Percentiles rank a stretch among this genome's conserved stretches.
Evolutionary conservation across 2,797 vertebrate species (phyloP).

Genomic region (Typhlichthys eigenmanni): DNA sequence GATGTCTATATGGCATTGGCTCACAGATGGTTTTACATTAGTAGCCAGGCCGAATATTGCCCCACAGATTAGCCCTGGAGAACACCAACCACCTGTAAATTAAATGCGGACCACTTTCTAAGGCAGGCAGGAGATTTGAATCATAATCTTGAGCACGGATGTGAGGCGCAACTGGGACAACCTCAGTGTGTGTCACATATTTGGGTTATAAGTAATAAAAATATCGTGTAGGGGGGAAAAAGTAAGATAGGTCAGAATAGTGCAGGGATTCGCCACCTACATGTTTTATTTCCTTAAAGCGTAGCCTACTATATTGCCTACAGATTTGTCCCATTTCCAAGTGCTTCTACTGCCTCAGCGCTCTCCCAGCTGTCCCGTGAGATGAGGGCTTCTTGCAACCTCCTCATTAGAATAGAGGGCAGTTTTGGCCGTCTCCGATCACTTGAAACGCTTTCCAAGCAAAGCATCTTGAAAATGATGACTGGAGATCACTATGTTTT

Average conservation of each 20-base stretch:
- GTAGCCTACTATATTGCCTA: not conserved
- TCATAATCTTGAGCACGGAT: constrained; percentile 43
- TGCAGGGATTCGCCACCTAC: constrained; percentile 4
- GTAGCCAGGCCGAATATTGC: constrained; percentile 2
- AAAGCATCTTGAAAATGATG: constrained; percentile 10
- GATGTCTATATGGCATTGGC: not conserved
- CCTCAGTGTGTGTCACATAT: constrained; percentile 42
- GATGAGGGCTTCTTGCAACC: constrained; percentile 7
- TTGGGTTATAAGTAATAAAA: constrained; percentile 39
- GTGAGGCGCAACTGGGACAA: constrained; percentile 43
- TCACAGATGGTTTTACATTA: not conserved
- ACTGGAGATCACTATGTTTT: constrained; percentile 26
- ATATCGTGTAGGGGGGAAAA: constrained; percentile 11
- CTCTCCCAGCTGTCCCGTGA: not conserved
- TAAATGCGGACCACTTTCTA: constrained; percentile 10
- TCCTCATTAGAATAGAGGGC: constrained; percentile 8
- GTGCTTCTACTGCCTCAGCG: constrained; percentile 1
- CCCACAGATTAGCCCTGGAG: not conserved
- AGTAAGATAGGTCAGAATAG: constrained; percentile 14
- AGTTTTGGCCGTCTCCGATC: constrained; percentile 8
- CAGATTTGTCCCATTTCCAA: not conserved
- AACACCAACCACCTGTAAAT: constrained; percentile 1
- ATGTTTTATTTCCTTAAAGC: not conserved
- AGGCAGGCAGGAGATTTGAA: constrained; percentile 25
- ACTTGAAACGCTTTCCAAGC: constrained; percentile 17